Percentiles rank a stretch among this genome's conserved stretches.
These are phyloP conservation scores for Drosophila siamana DNA, from an alignment of 2,888 invertebrate genomes.

Conservation along the genomic window DNA sequence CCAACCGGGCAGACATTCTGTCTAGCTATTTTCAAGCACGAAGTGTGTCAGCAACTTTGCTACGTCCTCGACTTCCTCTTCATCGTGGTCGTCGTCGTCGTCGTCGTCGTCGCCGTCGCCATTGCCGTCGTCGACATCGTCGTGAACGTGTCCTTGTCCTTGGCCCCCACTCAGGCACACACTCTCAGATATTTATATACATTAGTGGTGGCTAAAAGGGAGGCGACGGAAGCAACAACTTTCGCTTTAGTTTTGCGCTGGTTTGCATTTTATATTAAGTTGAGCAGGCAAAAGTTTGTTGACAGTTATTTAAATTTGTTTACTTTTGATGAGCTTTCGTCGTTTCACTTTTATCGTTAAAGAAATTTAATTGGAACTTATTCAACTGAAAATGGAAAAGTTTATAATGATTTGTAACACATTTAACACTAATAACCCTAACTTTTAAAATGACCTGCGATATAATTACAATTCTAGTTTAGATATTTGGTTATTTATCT, in stretches of 20 bases:
- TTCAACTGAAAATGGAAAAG: not conserved
- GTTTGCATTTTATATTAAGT: slow-evolving; percentile 61
- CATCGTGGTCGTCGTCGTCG: slow-evolving; percentile 23
- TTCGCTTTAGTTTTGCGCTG: slow-evolving; percentile 76
- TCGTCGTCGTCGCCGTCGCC: slow-evolving; percentile 25
- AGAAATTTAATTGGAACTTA: not conserved
- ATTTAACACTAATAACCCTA: not conserved
- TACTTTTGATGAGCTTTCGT: slow-evolving; percentile 2
- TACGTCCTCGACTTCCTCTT: slow-evolving; percentile 65
- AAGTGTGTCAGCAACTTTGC: slow-evolving; percentile 82
- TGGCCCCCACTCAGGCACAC: slow-evolving; percentile 70
- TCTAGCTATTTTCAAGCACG: slow-evolving; percentile 73
- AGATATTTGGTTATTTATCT: not conserved
- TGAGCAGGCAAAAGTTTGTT: slow-evolving; percentile 53
- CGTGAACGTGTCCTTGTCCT: slow-evolving; percentile 79
- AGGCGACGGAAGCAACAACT: slow-evolving; percentile 43
- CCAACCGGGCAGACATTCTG: slow-evolving; percentile 68
- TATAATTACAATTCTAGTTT: not conserved
- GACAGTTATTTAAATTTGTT: slow-evolving; percentile 44
- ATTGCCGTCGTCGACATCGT: slow-evolving; percentile 58
- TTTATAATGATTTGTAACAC: not conserved
- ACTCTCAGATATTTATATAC: slow-evolving; percentile 62
- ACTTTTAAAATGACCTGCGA: not conserved
- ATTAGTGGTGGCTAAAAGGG: slow-evolving; percentile 28
- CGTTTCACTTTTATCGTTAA: slow-evolving; percentile 7